These are phyloP conservation scores for Xiphophorus couchianus DNA, from an alignment of 2,113 vertebrate genomes.

Conservation along the genomic window DNA sequence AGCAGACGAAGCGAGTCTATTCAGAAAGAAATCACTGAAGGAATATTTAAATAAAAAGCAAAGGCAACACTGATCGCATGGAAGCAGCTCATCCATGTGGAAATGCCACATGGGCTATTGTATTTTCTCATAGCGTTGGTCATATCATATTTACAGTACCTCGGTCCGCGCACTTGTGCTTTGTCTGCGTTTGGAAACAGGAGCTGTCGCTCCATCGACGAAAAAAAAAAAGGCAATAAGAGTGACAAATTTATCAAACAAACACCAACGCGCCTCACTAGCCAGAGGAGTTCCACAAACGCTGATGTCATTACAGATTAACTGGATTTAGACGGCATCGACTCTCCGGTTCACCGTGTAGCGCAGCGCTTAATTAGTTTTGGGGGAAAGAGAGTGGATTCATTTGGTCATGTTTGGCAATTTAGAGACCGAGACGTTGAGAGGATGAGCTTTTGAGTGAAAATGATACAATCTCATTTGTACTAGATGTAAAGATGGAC, in stretches of 20 bases:
- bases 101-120: conserved; percentile 22
- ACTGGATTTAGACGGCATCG: conserved; percentile 1
- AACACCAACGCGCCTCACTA: not conserved
- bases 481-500: not conserved
- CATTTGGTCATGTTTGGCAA: not conserved
- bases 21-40: not conserved
- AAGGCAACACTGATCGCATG: not conserved
- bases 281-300: not conserved
- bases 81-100: not conserved
- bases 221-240: conserved; percentile 18
- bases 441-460: conserved; percentile 1
- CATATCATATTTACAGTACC: conserved; percentile 28
- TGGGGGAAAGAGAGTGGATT: not conserved
- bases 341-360: conserved; percentile 2
- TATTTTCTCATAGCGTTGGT: conserved; percentile 22
- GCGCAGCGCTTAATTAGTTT: not conserved
- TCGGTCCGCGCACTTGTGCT: conserved; percentile 18
- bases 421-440: conserved; percentile 4
- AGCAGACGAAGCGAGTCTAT: not conserved
- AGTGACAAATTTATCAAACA: conserved; percentile 18
- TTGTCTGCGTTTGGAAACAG: conserved; percentile 31
- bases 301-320: conserved; percentile 17
- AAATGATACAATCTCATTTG: not conserved
- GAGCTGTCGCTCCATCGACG: conserved; percentile 13
- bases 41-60: not conserved